These are phyloP conservation scores for Melanophora roralis DNA, from an alignment of 2,888 invertebrate genomes.

Conservation along the genomic window DNA sequence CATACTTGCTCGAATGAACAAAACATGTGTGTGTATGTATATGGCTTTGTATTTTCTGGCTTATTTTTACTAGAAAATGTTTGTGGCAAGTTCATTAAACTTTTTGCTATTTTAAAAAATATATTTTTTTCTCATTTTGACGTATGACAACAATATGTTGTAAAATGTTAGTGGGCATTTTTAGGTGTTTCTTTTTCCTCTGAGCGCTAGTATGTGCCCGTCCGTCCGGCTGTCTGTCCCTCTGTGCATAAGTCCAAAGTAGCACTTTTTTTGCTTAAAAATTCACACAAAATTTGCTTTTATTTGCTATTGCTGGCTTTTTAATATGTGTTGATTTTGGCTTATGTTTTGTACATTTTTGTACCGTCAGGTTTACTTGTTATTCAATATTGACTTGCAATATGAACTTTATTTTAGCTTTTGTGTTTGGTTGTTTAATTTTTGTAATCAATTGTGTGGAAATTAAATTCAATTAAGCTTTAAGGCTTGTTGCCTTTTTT, in stretches of 20 bases:
- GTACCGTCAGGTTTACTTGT: constrained; percentile 31
- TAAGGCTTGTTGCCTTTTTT: constrained; percentile 35
- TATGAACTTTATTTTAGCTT: constrained; percentile 11
- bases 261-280: constrained; percentile 52
- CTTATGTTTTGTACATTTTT: background rate
- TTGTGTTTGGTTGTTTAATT: constrained; percentile 19
- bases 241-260: constrained; percentile 49
- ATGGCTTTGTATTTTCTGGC: background rate
- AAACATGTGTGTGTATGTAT: background rate
- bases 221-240: background rate
- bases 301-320: constrained; percentile 6
- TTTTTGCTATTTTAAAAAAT: constrained; percentile 33
- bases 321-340: background rate
- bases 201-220: background rate
- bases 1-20: background rate
- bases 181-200: constrained; percentile 12
- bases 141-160: constrained; percentile 60
- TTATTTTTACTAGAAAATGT: constrained; percentile 26
- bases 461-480: constrained; percentile 64
- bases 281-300: constrained; percentile 60
- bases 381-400: constrained; percentile 29
- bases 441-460: constrained; percentile 61
- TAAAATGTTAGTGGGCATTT: constrained; percentile 48
- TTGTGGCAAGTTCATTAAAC: constrained; percentile 60
- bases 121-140: constrained; percentile 26